Evolutionary conservation across 2,888 invertebrate species (phyloP).

Genomic region (Nasonia oneida): DNA sequence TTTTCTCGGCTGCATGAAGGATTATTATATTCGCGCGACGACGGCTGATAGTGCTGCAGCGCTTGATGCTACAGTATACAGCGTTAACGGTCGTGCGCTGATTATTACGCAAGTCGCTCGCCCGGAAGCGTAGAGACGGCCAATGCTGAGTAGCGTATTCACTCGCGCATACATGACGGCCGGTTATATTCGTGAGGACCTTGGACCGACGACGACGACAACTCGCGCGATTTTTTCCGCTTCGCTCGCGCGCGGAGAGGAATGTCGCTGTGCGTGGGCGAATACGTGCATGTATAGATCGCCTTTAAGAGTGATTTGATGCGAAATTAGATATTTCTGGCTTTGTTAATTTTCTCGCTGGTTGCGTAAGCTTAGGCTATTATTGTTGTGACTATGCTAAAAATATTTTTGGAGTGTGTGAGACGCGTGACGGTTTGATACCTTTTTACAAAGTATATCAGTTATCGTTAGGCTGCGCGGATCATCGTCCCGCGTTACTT

Average conservation of each 20-base stretch:
- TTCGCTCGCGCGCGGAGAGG: not conserved
- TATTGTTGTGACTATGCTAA: not conserved
- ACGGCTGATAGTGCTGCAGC: not conserved
- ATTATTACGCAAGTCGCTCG: constrained; percentile 12
- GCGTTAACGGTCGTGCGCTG: not conserved
- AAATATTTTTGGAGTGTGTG: not conserved
- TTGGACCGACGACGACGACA: not conserved
- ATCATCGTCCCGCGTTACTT: too few species aligned
- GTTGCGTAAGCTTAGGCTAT: not conserved
- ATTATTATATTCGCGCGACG: not conserved
- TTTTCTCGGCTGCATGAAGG: not conserved
- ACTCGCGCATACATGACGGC: not conserved
- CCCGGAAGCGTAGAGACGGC: not conserved
- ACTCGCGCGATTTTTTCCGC: not conserved
- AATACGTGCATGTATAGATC: not conserved
- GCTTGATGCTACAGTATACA: too few species aligned
- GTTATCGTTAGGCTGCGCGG: too few species aligned
- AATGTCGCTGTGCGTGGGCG: not conserved
- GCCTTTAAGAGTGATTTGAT: not conserved
- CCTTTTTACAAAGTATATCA: too few species aligned
- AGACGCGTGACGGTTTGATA: too few species aligned
- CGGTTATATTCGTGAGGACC: not conserved
- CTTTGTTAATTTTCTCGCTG: not conserved
- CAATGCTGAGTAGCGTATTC: not conserved
- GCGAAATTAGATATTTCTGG: not conserved